These are phyloP conservation scores for Tetragnatha montana DNA, from an alignment of 2,888 invertebrate genomes.

Conservation along the genomic window DNA sequence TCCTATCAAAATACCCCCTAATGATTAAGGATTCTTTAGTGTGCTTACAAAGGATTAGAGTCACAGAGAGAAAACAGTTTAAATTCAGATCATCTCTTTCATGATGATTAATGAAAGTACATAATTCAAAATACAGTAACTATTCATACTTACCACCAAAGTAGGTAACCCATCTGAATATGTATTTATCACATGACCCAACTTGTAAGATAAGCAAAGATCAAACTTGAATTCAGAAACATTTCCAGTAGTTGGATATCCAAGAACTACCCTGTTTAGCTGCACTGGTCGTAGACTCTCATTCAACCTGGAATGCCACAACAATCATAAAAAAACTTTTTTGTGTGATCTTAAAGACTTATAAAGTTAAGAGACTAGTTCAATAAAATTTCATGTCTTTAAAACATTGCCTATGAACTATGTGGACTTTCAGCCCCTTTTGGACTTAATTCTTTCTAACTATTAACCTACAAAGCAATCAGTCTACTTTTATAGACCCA, in stretches of 20 bases:
- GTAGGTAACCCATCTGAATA: constrained; percentile 86
- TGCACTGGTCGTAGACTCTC: constrained; percentile 85
- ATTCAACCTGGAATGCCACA: constrained; percentile 79
- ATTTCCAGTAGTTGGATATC: constrained; percentile 81
- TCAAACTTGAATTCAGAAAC: constrained; percentile 85
- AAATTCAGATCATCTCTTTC: too few relatives aligned
- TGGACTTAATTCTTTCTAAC: too few relatives aligned
- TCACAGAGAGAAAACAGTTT: too few relatives aligned
- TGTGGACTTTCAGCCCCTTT: too few relatives aligned
- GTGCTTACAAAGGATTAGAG: too few relatives aligned
- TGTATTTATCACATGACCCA: constrained; percentile 82
- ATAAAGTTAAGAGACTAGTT: neutral
- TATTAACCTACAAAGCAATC: too few relatives aligned
- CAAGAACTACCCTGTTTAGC: constrained; percentile 84
- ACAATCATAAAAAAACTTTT: too few relatives aligned
- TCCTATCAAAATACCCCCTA: too few relatives aligned
- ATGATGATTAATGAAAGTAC: too few relatives aligned
- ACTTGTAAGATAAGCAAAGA: constrained; percentile 85
- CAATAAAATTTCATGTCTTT: neutral
- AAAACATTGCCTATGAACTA: neutral
- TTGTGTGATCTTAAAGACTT: neutral
- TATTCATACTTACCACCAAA: constrained; percentile 72
- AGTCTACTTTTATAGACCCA: too few relatives aligned
- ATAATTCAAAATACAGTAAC: neutral
- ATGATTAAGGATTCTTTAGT: too few relatives aligned